A percentile compares a stretch with the other conserved stretches of the same genome.
Conservation (phyloP, 2,113 vertebrate species). For the Chaenocephalus aceratus region DNA sequence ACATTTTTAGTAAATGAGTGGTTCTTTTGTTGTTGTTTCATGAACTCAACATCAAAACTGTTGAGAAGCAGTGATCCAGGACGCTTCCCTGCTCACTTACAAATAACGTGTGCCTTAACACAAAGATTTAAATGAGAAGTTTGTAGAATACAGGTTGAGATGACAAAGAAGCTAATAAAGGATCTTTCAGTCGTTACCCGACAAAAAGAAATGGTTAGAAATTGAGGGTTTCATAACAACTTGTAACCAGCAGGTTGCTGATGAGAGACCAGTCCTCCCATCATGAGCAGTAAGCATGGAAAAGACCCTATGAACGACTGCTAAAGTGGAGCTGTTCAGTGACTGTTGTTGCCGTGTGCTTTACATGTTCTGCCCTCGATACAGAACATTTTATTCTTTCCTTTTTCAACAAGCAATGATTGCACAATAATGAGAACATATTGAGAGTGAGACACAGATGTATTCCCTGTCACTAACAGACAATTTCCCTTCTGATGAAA, state of each 20-base stretch:
- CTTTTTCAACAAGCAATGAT: too few species aligned
- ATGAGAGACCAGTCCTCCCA: conserved; percentile 10
- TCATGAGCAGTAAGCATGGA: conserved; percentile 11
- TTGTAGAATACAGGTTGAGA: too few species aligned
- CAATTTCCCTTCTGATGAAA: neutral
- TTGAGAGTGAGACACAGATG: neutral
- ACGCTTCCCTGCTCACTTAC: conserved; percentile 14
- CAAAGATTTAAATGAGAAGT: neutral
- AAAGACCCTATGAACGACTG: conserved; percentile 15
- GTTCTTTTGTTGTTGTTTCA: conserved; percentile 17
- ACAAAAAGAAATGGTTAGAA: neutral
- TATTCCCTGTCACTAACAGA: neutral
- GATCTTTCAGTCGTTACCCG: neutral
- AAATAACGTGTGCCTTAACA: neutral
- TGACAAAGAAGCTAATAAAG: conserved; percentile 2
- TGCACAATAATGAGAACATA: neutral
- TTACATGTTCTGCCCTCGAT: neutral
- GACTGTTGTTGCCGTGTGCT: neutral
- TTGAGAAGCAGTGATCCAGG: conserved; percentile 18
- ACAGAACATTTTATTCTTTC: too few species aligned
- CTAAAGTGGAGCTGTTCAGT: conserved; percentile 22
- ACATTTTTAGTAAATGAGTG: conserved; percentile 4
- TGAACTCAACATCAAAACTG: conserved; percentile 13
- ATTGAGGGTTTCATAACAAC: conserved; percentile 34
- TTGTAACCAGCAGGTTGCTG: conserved; percentile 18